A percentile compares a stretch with the other conserved stretches of the same genome.
phyloP scores from a whole-genome alignment of 2,797 vertebrate species.

The Sebastolobus altivelis region DNA sequence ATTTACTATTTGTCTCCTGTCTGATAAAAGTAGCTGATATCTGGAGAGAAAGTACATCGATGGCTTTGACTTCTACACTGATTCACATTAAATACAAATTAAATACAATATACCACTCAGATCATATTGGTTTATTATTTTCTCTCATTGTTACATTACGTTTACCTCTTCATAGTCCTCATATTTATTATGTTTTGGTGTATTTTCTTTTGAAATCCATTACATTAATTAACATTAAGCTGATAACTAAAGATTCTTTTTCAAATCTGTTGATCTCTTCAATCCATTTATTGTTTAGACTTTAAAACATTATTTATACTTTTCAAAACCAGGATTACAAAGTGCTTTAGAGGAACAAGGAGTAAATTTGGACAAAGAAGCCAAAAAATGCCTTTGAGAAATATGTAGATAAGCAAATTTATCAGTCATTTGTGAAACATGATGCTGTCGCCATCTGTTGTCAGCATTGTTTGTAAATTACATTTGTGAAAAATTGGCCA shows the following conservation, averaged over 20 bases:
- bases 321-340: neutral
- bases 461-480: too few relatives aligned
- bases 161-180: fast-evolving
- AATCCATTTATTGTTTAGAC: neutral
- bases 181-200: neutral
- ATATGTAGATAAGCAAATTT: too few relatives aligned
- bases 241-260: neutral
- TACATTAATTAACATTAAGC: neutral
- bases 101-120: too few relatives aligned
- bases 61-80: neutral
- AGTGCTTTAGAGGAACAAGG: neutral
- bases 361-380: neutral
- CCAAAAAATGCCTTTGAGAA: too few relatives aligned
- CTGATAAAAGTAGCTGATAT: neutral
- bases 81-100: neutral
- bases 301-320: neutral
- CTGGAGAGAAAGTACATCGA: neutral
- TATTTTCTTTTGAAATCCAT: neutral
- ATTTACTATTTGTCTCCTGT: neutral
- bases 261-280: fast-evolving
- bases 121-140: too few relatives aligned
- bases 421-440: too few relatives aligned
- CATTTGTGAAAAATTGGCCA: too few relatives aligned
- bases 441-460: too few relatives aligned
- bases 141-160: neutral